These are phyloP conservation scores for Theristicus caerulescens DNA, from an alignment of 2,113 vertebrate genomes.

Conservation along the genomic window DNA sequence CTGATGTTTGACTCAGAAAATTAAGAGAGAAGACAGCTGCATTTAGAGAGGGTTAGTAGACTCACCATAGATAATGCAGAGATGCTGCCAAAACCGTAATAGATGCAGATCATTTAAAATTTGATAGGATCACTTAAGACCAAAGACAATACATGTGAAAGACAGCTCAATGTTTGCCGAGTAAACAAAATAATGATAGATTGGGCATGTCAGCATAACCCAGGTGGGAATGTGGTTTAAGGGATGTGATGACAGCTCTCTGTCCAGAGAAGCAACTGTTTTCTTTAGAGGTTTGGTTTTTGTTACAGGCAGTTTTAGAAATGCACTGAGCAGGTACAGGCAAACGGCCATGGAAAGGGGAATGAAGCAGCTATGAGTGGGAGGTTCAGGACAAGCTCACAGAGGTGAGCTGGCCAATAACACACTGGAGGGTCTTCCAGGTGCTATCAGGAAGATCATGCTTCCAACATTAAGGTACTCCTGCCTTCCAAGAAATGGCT, in stretches of 20 bases:
- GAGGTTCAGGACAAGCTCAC: neutral
- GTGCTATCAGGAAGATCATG: neutral
- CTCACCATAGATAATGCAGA: neutral
- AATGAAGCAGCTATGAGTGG: neutral
- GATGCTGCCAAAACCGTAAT: neutral
- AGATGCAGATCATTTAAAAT: slow-evolving; percentile 18
- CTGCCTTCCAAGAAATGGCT: neutral
- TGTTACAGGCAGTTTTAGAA: neutral
- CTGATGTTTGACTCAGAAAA: neutral
- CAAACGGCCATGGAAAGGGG: neutral
- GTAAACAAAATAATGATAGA: slow-evolving; percentile 46
- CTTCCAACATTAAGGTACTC: neutral
- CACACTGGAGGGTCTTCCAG: neutral
- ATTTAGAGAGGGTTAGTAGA: neutral
- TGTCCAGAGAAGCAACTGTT: neutral
- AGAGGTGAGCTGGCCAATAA: neutral
- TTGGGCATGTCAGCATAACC: neutral
- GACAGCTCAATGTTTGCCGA: neutral
- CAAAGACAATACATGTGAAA: neutral
- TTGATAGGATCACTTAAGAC: neutral
- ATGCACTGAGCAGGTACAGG: neutral
- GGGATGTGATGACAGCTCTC: neutral
- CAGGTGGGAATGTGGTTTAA: neutral
- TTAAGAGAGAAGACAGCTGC: neutral
- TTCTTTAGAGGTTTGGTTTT: neutral